Evolutionary conservation across 2,888 invertebrate species (phyloP).

Genomic region (Sminthurides aquaticus): DNA sequence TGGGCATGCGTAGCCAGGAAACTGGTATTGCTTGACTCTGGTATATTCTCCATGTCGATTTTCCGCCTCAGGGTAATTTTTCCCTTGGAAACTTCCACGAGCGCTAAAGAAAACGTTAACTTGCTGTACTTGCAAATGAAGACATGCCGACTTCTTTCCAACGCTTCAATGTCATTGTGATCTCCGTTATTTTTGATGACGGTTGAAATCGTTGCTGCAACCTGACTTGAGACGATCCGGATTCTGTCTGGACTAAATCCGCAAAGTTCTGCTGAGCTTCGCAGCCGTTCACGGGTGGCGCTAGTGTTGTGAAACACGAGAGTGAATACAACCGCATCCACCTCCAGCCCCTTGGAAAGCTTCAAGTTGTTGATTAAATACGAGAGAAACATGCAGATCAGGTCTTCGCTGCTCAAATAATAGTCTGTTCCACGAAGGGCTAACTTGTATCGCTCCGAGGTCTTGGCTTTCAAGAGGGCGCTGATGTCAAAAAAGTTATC

Average conservation of each 20-base stretch:
- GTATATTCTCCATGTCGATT: neutral
- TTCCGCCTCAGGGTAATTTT: neutral
- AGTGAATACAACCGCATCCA: neutral
- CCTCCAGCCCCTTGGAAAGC: neutral
- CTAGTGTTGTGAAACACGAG: neutral
- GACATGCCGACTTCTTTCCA: neutral
- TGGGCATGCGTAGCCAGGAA: neutral
- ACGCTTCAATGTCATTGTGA: neutral
- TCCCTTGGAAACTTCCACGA: neutral
- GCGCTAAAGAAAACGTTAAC: neutral
- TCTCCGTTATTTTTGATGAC: neutral
- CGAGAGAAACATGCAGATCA: neutral
- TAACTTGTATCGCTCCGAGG: neutral
- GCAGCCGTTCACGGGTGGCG: neutral
- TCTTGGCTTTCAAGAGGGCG: neutral
- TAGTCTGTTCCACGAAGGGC: neutral
- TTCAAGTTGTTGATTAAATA: neutral
- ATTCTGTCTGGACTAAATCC: neutral
- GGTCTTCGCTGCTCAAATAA: neutral
- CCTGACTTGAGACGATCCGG: neutral
- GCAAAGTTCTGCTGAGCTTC: neutral
- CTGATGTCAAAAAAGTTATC: neutral
- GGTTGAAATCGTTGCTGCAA: neutral
- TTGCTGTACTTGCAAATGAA: slow-evolving; percentile 1
- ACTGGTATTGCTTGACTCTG: neutral